Evolutionary conservation across 2,797 vertebrate genomes (phyloP), one percentile per base, ranked within the genome.

Genomic region (Esox masquinongy): DNA sequence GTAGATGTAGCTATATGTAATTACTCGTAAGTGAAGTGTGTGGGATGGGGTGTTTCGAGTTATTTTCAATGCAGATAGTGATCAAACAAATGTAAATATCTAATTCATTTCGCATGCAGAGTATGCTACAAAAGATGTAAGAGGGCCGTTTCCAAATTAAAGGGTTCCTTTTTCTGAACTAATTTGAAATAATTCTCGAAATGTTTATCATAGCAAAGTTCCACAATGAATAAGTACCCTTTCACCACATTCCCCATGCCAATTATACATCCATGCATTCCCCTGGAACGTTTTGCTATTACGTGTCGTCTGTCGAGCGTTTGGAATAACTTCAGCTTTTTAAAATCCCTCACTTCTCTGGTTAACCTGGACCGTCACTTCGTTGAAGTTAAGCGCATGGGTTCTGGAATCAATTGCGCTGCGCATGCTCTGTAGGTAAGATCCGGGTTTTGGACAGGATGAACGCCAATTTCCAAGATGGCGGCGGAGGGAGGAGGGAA

Each of bases 401-500:
- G 31, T 71, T 50, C 17, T 64, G 4, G 53, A 56, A 49, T 22
- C 75, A 29, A 70, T 66, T 0, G 5, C 39, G 0, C 24, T 0
- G 71, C 93, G 94, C 93, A 88, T 96, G 96, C 96, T 94, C 94
- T 47, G 87, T 93, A 78, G 71, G 74, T 74, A 85, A 94, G 94
- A 98, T 98, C 96, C 96, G 96, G 96, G 96, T 85, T 79, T 85
- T 88, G 92, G 91, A 90, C 94, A 95, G 94, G 94, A 95, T 96
- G 94, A 95, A 92, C 91, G 93, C 93, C 92, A 92, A 92, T 94
- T 92, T 94, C 84, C 93, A 95, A 96, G 94, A 95, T 95, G 95
- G 95, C 94, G 95, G 94, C 95, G 95, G 96, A 95, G 93, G 94
- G 94, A 94, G 94, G 93, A 94, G 94, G 95, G 94, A 95, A 99